Evolutionary conservation across 2,888 invertebrate species (phyloP).

Genomic region (Ametastegia equiseti): DNA sequence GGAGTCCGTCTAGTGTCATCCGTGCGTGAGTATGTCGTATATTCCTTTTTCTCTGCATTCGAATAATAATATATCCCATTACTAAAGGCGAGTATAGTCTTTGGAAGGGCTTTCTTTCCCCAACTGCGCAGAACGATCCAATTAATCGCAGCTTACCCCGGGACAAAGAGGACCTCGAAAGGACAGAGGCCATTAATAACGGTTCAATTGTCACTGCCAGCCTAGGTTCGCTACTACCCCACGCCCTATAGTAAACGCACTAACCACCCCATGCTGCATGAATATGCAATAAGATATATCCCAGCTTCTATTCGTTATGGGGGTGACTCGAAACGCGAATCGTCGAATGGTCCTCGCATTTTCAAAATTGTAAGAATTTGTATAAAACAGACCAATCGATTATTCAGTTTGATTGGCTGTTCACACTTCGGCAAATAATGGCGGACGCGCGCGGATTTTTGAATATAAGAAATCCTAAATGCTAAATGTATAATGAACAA

Average conservation of each 20-base stretch:
- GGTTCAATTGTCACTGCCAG: slow-evolving; percentile 49
- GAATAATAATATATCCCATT: neutral
- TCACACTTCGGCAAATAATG: too few relatives aligned
- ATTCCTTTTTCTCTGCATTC: neutral
- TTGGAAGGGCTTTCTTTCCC: neutral
- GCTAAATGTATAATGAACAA: too few relatives aligned
- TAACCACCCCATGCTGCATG: slow-evolving; percentile 36
- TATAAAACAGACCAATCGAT: too few relatives aligned
- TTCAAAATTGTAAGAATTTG: too few relatives aligned
- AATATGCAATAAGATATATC: slow-evolving; percentile 41
- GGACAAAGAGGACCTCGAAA: slow-evolving; percentile 35
- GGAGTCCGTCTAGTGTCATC: too few relatives aligned
- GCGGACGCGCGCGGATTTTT: too few relatives aligned
- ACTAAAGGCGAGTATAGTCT: neutral
- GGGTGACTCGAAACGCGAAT: slow-evolving; percentile 4
- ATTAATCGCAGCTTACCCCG: slow-evolving; percentile 42
- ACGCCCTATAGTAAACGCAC: neutral
- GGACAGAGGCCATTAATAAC: slow-evolving; percentile 49
- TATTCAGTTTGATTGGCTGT: too few relatives aligned
- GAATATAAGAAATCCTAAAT: too few relatives aligned
- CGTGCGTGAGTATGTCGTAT: neutral
- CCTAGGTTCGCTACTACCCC: neutral
- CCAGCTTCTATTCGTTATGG: neutral
- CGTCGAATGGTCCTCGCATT: neutral
- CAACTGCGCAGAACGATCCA: slow-evolving; percentile 32